Conservation (phyloP, 2,113 vertebrate species). For the Pygoscelis antarcticus region DNA sequence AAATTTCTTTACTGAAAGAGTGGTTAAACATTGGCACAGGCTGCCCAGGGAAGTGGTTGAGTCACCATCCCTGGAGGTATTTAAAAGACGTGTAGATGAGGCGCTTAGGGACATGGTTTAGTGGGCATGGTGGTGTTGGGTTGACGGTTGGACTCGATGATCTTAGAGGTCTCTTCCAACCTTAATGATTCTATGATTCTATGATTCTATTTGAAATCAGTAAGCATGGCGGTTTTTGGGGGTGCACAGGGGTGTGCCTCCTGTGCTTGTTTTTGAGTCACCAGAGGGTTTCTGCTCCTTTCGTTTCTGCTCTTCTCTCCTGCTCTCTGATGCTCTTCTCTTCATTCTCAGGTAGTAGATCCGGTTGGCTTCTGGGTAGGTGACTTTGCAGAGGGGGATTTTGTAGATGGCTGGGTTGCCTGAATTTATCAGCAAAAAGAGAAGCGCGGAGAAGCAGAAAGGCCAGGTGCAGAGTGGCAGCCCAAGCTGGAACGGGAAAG, state of each 20-base stretch:
- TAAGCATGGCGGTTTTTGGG: not conserved
- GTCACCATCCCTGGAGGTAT: too few species aligned
- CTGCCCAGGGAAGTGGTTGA: too few species aligned
- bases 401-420: conserved; percentile 85
- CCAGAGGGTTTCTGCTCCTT: not conserved
- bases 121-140: too few species aligned
- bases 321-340: conserved; percentile 20
- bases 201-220: not conserved
- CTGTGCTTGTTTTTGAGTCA: not conserved
- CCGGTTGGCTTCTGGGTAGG: conserved; percentile 91
- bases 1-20: too few species aligned
- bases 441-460: conserved; percentile 90
- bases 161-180: too few species aligned
- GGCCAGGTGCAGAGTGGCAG: conserved; percentile 93
- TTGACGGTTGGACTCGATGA: too few species aligned
- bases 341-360: conserved; percentile 73
- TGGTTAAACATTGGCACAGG: too few species aligned
- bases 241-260: not conserved
- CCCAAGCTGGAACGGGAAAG: conserved; percentile 80
- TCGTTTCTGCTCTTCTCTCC: not conserved
- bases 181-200: too few species aligned
- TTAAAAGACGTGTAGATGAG: too few species aligned
- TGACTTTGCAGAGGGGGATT: conserved; percentile 87
- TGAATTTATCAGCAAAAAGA: conserved; percentile 87
- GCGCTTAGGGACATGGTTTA: too few species aligned